Percentiles rank a stretch among this genome's conserved stretches.
These are phyloP conservation scores for Monomorium pharaonis DNA, from an alignment of 1,140 invertebrate genomes.

Conservation along the genomic window DNA sequence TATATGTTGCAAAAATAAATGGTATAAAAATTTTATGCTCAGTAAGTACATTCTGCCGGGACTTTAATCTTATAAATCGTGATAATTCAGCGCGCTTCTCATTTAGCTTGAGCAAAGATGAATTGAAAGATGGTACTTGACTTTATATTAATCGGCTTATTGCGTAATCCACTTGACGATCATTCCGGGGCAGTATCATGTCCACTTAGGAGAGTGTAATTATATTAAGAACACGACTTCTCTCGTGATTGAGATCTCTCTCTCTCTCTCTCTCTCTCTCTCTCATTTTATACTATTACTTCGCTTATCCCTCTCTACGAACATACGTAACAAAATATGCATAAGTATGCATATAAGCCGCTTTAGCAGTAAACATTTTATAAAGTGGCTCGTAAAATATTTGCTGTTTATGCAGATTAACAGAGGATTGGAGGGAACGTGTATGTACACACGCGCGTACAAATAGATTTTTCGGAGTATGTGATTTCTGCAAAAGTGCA, in stretches of 20 bases:
- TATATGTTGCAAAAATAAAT: not conserved
- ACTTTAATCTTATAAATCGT: not conserved
- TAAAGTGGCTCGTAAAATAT: not conserved
- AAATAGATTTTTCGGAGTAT: not conserved
- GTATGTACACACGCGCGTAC: not conserved
- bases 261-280: too few species aligned
- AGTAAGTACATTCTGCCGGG: not conserved
- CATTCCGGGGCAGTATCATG: not conserved
- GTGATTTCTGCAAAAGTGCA: not conserved
- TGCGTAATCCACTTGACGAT: not conserved
- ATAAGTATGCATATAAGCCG: not conserved
- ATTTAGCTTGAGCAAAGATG: not conserved
- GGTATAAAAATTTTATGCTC: not conserved
- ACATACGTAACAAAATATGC: not conserved
- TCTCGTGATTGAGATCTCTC: not conserved
- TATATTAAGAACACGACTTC: slow-evolving; percentile 8
- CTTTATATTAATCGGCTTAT: slow-evolving; percentile 17
- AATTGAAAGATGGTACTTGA: slow-evolving; percentile 6
- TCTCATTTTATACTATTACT: slow-evolving; percentile 11
- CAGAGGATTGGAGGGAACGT: not conserved
- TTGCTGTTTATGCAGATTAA: not conserved
- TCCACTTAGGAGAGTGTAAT: not conserved
- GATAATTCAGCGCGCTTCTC: not conserved
- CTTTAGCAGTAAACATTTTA: not conserved
- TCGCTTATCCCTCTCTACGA: not conserved